Evolutionary conservation across 2,797 vertebrate genomes (phyloP).

Genomic region (Scomberomorus guttatus): DNA sequence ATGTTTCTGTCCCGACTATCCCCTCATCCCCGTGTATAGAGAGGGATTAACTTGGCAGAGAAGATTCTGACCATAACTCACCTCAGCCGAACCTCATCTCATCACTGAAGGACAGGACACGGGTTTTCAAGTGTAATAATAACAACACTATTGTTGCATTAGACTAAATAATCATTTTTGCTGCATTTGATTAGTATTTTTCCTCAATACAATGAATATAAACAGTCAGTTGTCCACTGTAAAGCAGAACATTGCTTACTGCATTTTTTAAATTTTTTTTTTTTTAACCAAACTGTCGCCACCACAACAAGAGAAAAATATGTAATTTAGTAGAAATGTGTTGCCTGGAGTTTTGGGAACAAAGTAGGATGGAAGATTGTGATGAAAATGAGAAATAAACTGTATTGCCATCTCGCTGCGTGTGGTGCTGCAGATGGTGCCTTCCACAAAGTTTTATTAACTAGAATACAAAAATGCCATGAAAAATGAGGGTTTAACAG

Average conservation of each 20-base stretch:
- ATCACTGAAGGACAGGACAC: conserved; percentile 52
- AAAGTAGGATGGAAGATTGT: neutral
- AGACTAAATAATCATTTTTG: conserved; percentile 20
- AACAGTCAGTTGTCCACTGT: neutral
- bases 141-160: neutral
- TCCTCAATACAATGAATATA: neutral
- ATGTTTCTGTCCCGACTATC: conserved; percentile 77
- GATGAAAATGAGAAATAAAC: conserved; percentile 1
- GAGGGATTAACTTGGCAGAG: conserved; percentile 77
- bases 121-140: neutral
- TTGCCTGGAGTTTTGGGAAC: neutral
- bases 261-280: too few species aligned
- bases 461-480: neutral
- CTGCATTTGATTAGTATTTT: conserved; percentile 1
- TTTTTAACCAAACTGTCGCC: too few species aligned
- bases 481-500: conserved; percentile 2
- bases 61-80: conserved; percentile 72
- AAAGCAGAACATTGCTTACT: neutral
- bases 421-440: neutral
- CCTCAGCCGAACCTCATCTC: conserved; percentile 51
- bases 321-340: neutral
- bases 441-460: neutral
- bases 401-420: neutral
- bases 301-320: neutral
- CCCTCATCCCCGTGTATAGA: conserved; percentile 76